Conservation (phyloP, 2,888 invertebrate genomes). For the Nyleta sp. region DNA sequence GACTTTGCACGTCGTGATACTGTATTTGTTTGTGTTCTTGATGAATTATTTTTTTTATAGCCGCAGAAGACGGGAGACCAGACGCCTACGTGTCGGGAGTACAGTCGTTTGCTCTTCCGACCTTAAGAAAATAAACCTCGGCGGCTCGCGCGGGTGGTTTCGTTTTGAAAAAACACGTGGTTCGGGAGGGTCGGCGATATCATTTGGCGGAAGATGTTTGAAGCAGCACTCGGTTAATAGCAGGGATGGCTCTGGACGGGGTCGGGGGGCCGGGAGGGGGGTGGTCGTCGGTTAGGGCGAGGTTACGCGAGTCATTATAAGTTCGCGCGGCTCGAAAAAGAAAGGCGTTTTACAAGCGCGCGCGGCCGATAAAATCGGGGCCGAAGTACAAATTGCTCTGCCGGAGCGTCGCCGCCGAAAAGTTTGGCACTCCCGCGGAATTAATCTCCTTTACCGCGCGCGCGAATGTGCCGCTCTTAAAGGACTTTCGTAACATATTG, state of each 20-base stretch:
- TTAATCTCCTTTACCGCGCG: constrained; percentile 65
- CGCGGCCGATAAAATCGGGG: constrained; percentile 52
- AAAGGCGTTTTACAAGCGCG: constrained; percentile 50
- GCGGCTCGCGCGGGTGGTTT: constrained; percentile 8
- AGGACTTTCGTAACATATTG: constrained; percentile 64
- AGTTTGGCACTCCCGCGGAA: constrained; percentile 67
- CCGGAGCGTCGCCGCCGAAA: constrained; percentile 56
- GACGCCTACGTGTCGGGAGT: no score
- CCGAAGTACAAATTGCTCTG: constrained; percentile 63
- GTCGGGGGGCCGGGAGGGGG: neutral
- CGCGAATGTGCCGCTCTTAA: constrained; percentile 60
- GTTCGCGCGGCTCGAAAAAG: constrained; percentile 50
- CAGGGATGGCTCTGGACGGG: neutral
- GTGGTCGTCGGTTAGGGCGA: constrained; percentile 12
- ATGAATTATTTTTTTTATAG: no score
- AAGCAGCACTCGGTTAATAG: constrained; percentile 44
- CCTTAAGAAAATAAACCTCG: constrained; percentile 8
- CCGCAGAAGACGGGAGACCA: no score
- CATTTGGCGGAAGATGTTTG: constrained; percentile 54
- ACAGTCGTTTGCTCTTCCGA: no score
- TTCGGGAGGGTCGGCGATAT: constrained; percentile 37
- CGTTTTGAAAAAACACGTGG: constrained; percentile 50
- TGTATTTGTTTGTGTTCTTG: no score
- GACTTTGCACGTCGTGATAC: no score
- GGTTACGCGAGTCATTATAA: constrained; percentile 60